Evolutionary conservation across 1,140 invertebrate genomes (phyloP), one percentile per base, ranked within the genome.

Genomic region (Anastrepha ludens): DNA sequence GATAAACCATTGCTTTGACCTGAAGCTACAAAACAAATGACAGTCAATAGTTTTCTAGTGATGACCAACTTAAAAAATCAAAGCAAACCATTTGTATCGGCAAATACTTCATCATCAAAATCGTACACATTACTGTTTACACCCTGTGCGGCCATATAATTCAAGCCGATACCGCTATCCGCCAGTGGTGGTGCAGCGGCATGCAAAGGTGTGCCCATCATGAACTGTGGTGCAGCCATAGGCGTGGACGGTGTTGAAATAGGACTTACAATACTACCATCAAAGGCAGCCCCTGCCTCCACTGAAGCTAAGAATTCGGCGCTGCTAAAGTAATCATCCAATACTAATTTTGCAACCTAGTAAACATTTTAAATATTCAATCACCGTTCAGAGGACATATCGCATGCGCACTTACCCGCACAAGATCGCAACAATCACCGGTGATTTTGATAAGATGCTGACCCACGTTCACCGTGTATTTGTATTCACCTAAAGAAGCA

Each of bases 401-500:
- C 20, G n/a, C n/a, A 64, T 78, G 39, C 62, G 2, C 58, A 85
- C 94, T 95, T 93, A 97, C 97, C 94, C 96, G 96, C 88, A 98
- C 97, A 91, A 98, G 94, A 92, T 97, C 96, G 90, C 97, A 94
- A 94, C 97, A 97, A 89, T 95, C 95, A 87, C 97, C 97, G 87
- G 96, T 97, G 89, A 98, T 97, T 94, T 97, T 97, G 86, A 98
- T 95, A 87, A 96, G 95, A 92, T 97, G 95, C 90, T 95, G 95
- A 89, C 96, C 97, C 90, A 97, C 95, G 89, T 96, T 96, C 67
- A 98, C 97, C 86, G 97, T 97, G 93, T 97, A 97, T 91, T 97
- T 97, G 93, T 97, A 98, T 94, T 98, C 97, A 91, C 96, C 96
- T 92, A 97, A 94, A 90, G 95, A 96, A 90, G 97, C 96, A 94